These are phyloP conservation scores for Eretmocerus hayati DNA, from an alignment of 2,888 invertebrate genomes.

Conservation along the genomic window DNA sequence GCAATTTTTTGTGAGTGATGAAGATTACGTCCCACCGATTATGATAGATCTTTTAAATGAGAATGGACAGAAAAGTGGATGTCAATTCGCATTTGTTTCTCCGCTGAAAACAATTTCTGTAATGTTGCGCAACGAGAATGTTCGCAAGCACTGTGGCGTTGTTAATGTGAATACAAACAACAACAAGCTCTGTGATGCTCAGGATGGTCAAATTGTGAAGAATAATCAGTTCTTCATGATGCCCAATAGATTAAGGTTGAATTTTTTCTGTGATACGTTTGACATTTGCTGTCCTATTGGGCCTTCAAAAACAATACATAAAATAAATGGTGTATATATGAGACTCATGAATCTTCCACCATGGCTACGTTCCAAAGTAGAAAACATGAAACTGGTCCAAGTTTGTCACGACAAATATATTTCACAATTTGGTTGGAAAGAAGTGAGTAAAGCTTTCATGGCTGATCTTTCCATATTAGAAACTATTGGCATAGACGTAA, in stretches of 20 bases:
- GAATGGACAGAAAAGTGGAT: background rate
- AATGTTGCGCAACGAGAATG: background rate
- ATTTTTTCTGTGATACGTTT: constrained; percentile 32
- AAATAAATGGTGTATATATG: constrained; percentile 30
- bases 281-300: constrained; percentile 31
- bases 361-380: constrained; percentile 24
- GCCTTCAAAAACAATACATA: constrained; percentile 27
- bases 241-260: constrained; percentile 8
- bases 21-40: constrained; percentile 3
- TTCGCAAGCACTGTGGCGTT: background rate
- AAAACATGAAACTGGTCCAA: constrained; percentile 29
- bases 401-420: constrained; percentile 24
- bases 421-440: background rate
- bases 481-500: background rate
- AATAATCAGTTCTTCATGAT: background rate
- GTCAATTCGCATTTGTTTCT: background rate
- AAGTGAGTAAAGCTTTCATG: background rate
- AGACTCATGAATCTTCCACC: constrained; percentile 25
- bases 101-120: background rate
- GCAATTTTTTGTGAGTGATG: background rate
- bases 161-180: too few species aligned
- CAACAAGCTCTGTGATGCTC: background rate
- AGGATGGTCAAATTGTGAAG: background rate
- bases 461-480: background rate
- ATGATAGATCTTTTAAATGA: background rate